Percentiles rank a stretch among this genome's conserved stretches.
These are phyloP conservation scores for Telenomus remus DNA, from an alignment of 1,140 invertebrate species.

Conservation along the genomic window DNA sequence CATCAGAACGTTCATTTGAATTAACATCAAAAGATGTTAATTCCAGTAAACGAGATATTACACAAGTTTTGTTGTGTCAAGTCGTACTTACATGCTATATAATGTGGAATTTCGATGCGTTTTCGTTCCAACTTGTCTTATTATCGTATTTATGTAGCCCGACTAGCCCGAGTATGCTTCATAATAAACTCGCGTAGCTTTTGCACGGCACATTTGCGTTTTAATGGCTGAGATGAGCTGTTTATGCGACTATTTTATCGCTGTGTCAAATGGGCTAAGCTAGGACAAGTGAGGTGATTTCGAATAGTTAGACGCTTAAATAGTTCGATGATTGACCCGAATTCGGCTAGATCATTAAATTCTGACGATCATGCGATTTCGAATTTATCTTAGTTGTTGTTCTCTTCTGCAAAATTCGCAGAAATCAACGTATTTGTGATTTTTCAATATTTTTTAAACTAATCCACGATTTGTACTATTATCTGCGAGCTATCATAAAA, in stretches of 20 bases:
- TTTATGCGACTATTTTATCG: conserved; percentile 41
- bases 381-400: too few relatives aligned
- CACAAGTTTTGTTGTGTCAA: neutral
- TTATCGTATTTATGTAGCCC: conserved; percentile 32
- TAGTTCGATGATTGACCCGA: too few relatives aligned
- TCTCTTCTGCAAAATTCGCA: too few relatives aligned
- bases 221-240: conserved; percentile 34
- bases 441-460: too few relatives aligned
- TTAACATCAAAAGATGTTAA: too few relatives aligned
- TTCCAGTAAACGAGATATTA: neutral
- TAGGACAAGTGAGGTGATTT: conserved; percentile 23
- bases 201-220: conserved; percentile 36
- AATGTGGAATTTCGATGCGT: conserved; percentile 3
- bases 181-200: conserved; percentile 32
- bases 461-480: too few relatives aligned
- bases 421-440: too few relatives aligned
- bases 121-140: conserved; percentile 19
- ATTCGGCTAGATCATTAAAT: too few relatives aligned
- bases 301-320: conserved; percentile 17
- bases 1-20: too few relatives aligned
- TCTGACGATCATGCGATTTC: too few relatives aligned
- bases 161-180: conserved; percentile 11
- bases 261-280: conserved; percentile 29
- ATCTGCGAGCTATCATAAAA: too few relatives aligned
- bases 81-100: neutral